A percentile compares a stretch with the other conserved stretches of the same genome.
Evolutionary conservation across 2,888 invertebrate genomes (phyloP).

Genomic region (Chironomus riparius): DNA sequence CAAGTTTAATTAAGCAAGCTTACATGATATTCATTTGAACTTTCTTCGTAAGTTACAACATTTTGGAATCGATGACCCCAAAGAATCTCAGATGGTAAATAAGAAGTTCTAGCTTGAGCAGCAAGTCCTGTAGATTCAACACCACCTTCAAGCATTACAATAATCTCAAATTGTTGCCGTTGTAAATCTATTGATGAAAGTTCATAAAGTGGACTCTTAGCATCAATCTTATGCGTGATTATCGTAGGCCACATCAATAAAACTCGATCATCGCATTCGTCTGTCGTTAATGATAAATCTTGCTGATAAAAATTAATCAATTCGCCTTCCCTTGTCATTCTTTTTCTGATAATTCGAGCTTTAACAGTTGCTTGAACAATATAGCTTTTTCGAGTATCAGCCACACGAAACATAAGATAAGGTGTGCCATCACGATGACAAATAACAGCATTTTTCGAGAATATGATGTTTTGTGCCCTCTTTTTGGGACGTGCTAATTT

Average conservation of each 20-base stretch:
- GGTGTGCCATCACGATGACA: conserved; percentile 75
- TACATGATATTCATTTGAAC: too few relatives aligned
- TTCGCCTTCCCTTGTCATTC: conserved; percentile 80
- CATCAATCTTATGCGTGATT: conserved; percentile 78
- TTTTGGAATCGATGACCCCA: conserved; percentile 74
- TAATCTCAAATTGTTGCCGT: conserved; percentile 70
- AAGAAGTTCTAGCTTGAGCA: conserved; percentile 66
- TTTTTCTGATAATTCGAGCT: conserved; percentile 71
- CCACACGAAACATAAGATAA: conserved; percentile 78
- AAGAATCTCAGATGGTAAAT: conserved; percentile 65
- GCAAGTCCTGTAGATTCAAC: conserved; percentile 73
- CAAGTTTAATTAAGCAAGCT: too few relatives aligned
- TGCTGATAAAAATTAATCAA: conserved; percentile 70
- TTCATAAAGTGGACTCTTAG: conserved; percentile 72
- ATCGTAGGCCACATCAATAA: conserved; percentile 93
- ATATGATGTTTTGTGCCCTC: conserved; percentile 48
- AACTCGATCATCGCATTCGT: conserved; percentile 71
- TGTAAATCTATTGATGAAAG: conserved; percentile 75
- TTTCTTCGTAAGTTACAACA: conserved; percentile 36
- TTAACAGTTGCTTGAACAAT: conserved; percentile 81
- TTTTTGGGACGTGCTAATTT: conserved; percentile 71
- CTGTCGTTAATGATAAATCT: conserved; percentile 57
- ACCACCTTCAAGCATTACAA: conserved; percentile 73
- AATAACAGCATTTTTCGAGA: conserved; percentile 74
- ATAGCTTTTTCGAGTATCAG: conserved; percentile 82